phyloP scores from a whole-genome alignment of 37 sponge, comb jelly and placozoan genomes.

The Ianthella basta region DNA sequence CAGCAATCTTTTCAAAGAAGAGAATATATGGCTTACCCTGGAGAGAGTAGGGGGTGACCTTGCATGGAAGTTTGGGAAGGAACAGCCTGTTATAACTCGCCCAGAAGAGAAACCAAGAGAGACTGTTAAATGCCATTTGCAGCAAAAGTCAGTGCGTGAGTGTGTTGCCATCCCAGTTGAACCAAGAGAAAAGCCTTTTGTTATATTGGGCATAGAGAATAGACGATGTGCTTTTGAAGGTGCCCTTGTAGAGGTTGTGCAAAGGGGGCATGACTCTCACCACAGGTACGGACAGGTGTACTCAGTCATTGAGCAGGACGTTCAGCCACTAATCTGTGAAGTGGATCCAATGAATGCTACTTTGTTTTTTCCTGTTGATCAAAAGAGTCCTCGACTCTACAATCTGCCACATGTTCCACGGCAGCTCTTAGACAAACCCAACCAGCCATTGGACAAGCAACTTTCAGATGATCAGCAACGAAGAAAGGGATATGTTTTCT shows the following conservation, averaged over 20 bases:
- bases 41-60: slow-evolving; percentile 2
- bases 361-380: slow-evolving; percentile 62
- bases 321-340: slow-evolving; percentile 45
- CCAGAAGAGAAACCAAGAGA: too few species aligned
- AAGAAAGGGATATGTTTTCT: slow-evolving; percentile 43
- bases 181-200: background rate
- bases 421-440: background rate
- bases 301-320: slow-evolving; percentile 18
- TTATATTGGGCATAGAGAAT: slow-evolving; percentile 45
- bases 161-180: slow-evolving; percentile 70
- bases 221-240: slow-evolving; percentile 71
- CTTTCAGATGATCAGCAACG: background rate
- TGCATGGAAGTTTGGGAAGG: slow-evolving; percentile 6
- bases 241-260: slow-evolving; percentile 52
- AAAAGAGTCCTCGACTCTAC: slow-evolving; percentile 42
- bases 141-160: background rate
- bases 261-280: background rate
- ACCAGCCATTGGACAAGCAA: background rate
- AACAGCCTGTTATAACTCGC: background rate
- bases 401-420: slow-evolving; percentile 68
- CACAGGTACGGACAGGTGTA: slow-evolving; percentile 39
- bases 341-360: slow-evolving; percentile 36
- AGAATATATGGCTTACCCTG: background rate
- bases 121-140: background rate
- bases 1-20: slow-evolving; percentile 8